Percentiles rank a stretch among this genome's conserved stretches.
phyloP scores from a whole-genome alignment of 2,888 invertebrate genomes.

The Rotaria sp. region DNA sequence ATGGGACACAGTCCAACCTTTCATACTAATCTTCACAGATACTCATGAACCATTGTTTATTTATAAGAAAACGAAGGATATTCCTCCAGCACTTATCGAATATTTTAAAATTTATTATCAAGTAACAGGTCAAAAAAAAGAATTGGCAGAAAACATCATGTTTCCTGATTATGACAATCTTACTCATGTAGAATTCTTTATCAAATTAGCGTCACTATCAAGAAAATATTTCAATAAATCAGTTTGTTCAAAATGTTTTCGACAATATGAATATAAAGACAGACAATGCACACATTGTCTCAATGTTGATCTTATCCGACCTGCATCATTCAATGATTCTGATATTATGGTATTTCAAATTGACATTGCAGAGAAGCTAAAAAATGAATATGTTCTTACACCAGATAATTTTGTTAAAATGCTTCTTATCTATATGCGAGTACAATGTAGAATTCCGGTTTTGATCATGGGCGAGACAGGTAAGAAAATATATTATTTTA shows the following conservation, averaged over 20 bases:
- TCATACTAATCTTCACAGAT: not conserved
- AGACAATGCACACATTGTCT: conserved; percentile 39
- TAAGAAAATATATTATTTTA: too few species aligned
- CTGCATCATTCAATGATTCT: not conserved
- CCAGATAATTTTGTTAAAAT: conserved; percentile 52
- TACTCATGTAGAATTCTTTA: too few species aligned
- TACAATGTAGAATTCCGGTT: conserved; percentile 51
- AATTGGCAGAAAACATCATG: not conserved
- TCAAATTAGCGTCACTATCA: too few species aligned
- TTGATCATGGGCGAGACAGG: conserved; percentile 54
- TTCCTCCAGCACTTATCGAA: not conserved
- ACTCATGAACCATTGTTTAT: not conserved
- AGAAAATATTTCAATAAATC: too few species aligned
- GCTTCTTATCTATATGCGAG: conserved; percentile 51
- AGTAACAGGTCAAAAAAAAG: not conserved
- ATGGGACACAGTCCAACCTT: not conserved
- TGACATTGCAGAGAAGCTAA: not conserved
- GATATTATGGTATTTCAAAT: not conserved
- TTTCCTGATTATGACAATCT: too few species aligned
- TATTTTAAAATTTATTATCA: not conserved
- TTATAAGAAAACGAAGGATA: not conserved
- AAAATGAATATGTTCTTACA: conserved; percentile 47
- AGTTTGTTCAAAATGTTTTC: too few species aligned
- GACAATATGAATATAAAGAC: conserved; percentile 45
- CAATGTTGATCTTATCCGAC: not conserved